Evolutionary conservation across 2,797 vertebrate species (phyloP), one percentile per base, ranked within the genome.

Genomic region (Naso thynnoides): DNA sequence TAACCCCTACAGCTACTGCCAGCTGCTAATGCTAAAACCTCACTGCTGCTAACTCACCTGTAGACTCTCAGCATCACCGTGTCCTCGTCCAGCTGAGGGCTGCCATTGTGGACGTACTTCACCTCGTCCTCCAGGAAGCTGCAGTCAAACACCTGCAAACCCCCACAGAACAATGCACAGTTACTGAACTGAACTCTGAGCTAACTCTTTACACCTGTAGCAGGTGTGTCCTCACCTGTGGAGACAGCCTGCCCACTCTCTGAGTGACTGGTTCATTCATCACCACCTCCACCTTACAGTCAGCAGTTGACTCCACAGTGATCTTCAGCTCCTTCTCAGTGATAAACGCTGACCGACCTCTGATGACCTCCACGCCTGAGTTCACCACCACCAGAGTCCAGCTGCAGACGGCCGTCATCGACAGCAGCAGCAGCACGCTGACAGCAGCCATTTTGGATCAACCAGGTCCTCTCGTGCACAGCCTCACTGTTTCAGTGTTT

Each of bases 201-300:
- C 36, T 7, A 27, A 16, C 29, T 10, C 29, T 21, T 11, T 7
- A 13, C 8, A 4, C 3, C 18, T 6, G 2, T 48, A n/a, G 44
- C 33, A 23, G 66, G 50, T 29, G 66, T 13, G 53, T 18, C n/a
- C 90, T 84, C 84, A 96, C 95, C 94, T 94, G 92, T 60, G 95
- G 95, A 23, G 72, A 91, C 52, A 96, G 76, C 64, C 82, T 93
- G 0, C 95, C 94, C 41, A 89, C 92, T 66, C 94, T 85, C 83
- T 94, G 92, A 11, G 88, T 92, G 59, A 91, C 38, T 0, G 83
- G 92, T 29, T 96, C 93, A 45, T 94, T 95, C 75, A 91, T 88
- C 78, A 94, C 86, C 27, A 90, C 92, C 85, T 95, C 91, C 75
- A 95, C 94, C 85, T 96, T 96, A 69, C 94, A 94, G 76, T 93